phyloP scores from a whole-genome alignment of 2,797 vertebrate species.

The Pangasius larnaudii region DNA sequence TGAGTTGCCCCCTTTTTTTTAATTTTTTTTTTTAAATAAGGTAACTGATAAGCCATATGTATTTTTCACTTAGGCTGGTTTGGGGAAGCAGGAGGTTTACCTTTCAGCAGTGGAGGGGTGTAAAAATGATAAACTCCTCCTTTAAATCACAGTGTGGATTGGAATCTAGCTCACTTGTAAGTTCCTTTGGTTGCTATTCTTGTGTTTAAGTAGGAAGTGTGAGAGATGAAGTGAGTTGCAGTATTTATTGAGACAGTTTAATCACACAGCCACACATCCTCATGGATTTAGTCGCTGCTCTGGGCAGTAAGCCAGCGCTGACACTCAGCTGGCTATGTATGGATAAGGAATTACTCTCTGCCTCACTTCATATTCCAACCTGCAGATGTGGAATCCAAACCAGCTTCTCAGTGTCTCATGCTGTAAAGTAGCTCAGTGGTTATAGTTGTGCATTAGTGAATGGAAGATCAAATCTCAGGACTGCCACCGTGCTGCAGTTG shows the following conservation, averaged over 20 bases:
- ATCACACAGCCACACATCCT: slow-evolving; percentile 28
- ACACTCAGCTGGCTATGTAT: slow-evolving; percentile 43
- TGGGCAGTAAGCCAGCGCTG: slow-evolving; percentile 33
- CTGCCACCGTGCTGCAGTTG: not conserved
- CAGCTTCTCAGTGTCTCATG: not conserved
- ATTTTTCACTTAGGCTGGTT: not conserved
- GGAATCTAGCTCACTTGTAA: not conserved
- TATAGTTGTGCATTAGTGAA: not conserved
- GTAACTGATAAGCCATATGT: not conserved
- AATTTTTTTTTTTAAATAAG: not conserved
- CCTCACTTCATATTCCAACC: slow-evolving; percentile 26
- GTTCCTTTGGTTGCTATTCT: not conserved
- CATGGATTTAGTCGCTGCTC: slow-evolving; percentile 31
- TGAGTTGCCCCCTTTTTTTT: not conserved
- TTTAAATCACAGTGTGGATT: not conserved
- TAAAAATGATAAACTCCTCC: not conserved
- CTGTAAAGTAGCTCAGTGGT: not conserved
- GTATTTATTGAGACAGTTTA: slow-evolving; percentile 2
- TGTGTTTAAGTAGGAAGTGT: slow-evolving; percentile 24
- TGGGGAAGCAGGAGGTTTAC: not conserved
- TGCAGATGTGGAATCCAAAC: not conserved
- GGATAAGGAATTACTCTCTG: slow-evolving; percentile 34
- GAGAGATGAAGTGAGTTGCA: slow-evolving; percentile 32
- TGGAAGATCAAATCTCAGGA: not conserved
- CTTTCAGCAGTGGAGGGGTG: not conserved